Base-by-base conservation (phyloP, 92 coral and sea anemone genomes). In the Blastomussa wellsi region DNA sequence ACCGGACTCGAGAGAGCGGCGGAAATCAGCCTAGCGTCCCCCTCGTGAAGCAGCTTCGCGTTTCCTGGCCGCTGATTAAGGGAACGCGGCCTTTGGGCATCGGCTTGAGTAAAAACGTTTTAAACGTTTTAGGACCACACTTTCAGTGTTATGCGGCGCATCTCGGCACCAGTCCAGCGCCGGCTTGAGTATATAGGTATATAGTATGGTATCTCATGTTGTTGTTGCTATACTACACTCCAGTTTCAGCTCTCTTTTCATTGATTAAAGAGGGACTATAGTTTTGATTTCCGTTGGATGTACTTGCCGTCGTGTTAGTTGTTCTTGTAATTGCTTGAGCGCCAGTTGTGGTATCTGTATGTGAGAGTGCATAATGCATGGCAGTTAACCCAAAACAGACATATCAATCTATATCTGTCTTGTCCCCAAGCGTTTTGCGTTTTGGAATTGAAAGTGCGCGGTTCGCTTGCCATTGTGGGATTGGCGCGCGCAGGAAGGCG, bases 141-240 rank as follows among this genome's bases (percentile, higher is more conserved):
- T 26, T 8, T 16, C 68, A 62, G 68, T 11, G 35, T 33, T 62
- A 2, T 26, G 16, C 16, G 35, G 68, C 35, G 33, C 16, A 62
- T 26, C 68, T 62, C 68, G 68, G 68, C 35, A 62, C 68, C 68
- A 62, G 68, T 62, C 35, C 68, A 62, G 15, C 68, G 68, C 68
- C 68, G 32, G 8, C 68, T 20, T 62, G 33, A 26, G 49, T 13
- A 0, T 44, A n/a, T n/a, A n/a, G n/a, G n/a, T n/a, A n/a, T n/a
- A n/a, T n/a, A n/a, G n/a, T 13, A 8, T 44, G 49, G 12, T 44
- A 44, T 44, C 49, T 44, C 68, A 3, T 26, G 66, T 8, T 29
- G 11, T 62, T 12, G 35, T 26, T 14, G 33, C 28, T 62, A 62
- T 2, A 12, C 35, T 26, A 26, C 7, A 29, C 33, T 26, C 35